Base-by-base conservation (phyloP, 2,888 invertebrate species). In the Rhingia campestris region DNA sequence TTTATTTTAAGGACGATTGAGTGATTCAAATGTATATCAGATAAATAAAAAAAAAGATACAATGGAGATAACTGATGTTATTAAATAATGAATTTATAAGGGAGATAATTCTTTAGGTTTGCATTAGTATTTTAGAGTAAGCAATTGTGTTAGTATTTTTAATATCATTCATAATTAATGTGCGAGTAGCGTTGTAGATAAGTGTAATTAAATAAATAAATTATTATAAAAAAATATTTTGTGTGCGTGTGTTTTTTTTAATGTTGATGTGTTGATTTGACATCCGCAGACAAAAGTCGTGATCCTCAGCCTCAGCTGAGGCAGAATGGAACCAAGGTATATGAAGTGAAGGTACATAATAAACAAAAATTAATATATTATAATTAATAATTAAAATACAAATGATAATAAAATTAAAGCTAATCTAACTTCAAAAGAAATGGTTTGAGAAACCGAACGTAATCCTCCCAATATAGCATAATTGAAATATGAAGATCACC, bases 371-470 rank as follows among this genome's bases (percentile, higher is more conserved):
- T 69, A 92, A 53, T 89, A 94, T 91, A 92, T 92, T 93, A 92
- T 93, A 93, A 69, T 92, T 90, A 56, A 92, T 92, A 91, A 93
- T 91, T 90, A 90, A 91, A 94, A 89, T 89, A 94, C 88, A 90
- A 93, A 92, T 76, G 92, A 93, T 88, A 94, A 89, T 90, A 95
- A 92, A 92, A 95, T 93, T 88, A 95, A 93, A 89, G 93, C 90
- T 89, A 95, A 93, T 12, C 94, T 94, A 43, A 95, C 94, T 91
- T 95, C 95, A 93, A 95, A 95, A 88, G 95, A 95, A 94, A 95
- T 94, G 75, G 94, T 94, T 91, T 95, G 95, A 90, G 95, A 94
- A 0, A 95, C 93, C 0, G 94, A 92, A 0, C 95, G 95, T 86
- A 95, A 91, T 0, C 94, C 92, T 0, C 95, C 95, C 88, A 95